Percentiles rank a stretch among this genome's conserved stretches.
Evolutionary conservation across 2,113 vertebrate genomes (phyloP).

Genomic region (Alethe diademata): DNA sequence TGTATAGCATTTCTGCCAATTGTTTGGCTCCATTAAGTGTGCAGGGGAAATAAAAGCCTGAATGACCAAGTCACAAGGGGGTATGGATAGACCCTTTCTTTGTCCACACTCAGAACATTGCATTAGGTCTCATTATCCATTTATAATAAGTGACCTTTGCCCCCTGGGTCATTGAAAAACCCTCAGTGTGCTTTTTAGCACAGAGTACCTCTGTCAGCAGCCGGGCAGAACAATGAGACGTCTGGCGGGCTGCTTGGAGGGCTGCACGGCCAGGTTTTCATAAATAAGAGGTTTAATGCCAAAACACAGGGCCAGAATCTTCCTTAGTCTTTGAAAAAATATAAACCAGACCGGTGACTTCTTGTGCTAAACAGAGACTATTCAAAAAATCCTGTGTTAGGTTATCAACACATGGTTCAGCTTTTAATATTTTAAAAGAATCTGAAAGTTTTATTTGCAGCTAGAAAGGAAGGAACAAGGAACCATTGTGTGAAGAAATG

Average conservation of each 20-base stretch:
- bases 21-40: constrained; percentile 87
- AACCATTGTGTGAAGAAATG: constrained; percentile 39
- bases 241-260: constrained; percentile 62
- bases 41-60: constrained; percentile 82
- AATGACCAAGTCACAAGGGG: constrained; percentile 83
- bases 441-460: neutral
- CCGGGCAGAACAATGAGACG: constrained; percentile 70
- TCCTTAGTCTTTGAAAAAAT: constrained; percentile 1
- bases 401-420: neutral
- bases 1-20: constrained; percentile 84
- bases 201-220: constrained; percentile 79
- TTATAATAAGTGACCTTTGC: constrained; percentile 85
- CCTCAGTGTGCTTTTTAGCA: constrained; percentile 79
- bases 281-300: constrained; percentile 48
- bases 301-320: constrained; percentile 39
- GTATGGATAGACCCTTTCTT: constrained; percentile 80
- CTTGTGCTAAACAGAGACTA: neutral
- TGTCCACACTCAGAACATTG: constrained; percentile 78
- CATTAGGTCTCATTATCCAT: constrained; percentile 90
- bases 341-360: neutral
- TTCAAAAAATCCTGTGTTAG: neutral
- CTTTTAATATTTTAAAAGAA: neutral
- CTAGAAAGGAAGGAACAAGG: constrained; percentile 19
- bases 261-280: constrained; percentile 59
- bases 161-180: constrained; percentile 79